phyloP scores from a whole-genome alignment of 2,113 vertebrate genomes.

The Daubentonia madagascariensis region DNA sequence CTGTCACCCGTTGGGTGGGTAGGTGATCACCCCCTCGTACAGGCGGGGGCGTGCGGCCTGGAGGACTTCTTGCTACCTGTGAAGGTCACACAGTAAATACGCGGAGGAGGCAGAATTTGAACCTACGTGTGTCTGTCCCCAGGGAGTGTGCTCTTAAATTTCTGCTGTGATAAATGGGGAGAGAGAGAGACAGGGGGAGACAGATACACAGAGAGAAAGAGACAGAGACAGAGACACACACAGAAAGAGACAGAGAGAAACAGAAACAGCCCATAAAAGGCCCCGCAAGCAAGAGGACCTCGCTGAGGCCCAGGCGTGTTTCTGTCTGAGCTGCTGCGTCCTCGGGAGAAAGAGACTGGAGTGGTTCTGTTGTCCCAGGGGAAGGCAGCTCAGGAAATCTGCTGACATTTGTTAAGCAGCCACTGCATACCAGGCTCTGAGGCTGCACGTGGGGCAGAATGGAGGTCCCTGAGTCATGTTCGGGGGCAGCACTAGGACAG shows the following conservation, averaged over 20 bases:
- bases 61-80: neutral
- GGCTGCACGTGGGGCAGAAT: neutral
- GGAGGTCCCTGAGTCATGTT: accelerated
- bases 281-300: neutral
- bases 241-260: too few relatives aligned
- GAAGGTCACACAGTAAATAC: neutral
- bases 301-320: neutral
- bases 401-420: neutral
- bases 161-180: neutral
- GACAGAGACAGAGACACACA: neutral
- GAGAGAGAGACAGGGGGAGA: neutral
- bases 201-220: neutral
- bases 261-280: neutral
- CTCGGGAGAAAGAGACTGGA: neutral
- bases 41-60: neutral
- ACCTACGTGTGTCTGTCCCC: neutral
- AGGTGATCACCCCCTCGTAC: neutral
- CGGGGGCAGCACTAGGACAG: accelerated
- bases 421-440: neutral
- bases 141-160: neutral
- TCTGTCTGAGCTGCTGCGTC: neutral
- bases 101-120: neutral
- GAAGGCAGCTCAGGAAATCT: neutral
- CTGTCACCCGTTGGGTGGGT: neutral
- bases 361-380: neutral